phyloP scores from a whole-genome alignment of 1,140 invertebrate genomes.

The Paralvinella palmiformis region DNA sequence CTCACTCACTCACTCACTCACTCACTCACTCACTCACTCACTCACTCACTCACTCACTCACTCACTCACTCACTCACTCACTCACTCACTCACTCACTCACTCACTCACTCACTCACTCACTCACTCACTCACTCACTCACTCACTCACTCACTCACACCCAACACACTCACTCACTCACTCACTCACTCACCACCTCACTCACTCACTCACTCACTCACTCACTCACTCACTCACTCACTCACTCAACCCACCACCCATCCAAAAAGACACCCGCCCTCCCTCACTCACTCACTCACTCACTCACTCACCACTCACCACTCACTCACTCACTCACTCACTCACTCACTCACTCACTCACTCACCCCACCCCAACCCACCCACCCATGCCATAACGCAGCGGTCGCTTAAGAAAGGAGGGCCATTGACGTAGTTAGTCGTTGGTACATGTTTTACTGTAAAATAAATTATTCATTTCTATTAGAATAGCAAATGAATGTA shows the following conservation, averaged over 20 bases:
- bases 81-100: constrained; percentile 10
- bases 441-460: too few relatives aligned
- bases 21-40: constrained; percentile 10
- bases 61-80: constrained; percentile 9
- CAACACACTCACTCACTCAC: neutral
- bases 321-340: neutral
- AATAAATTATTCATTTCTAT: too few relatives aligned
- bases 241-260: neutral
- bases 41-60: constrained; percentile 15
- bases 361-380: too few relatives aligned
- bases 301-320: neutral
- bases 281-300: neutral
- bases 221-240: neutral
- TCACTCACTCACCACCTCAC: neutral
- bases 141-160: neutral
- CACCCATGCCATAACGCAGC: too few relatives aligned
- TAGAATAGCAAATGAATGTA: too few relatives aligned
- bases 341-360: neutral
- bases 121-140: neutral
- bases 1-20: constrained; percentile 14
- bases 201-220: neutral
- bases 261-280: neutral
- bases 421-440: too few relatives aligned
- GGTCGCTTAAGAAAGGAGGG: too few relatives aligned
- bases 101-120: constrained; percentile 15